Conservation (phyloP, 1,140 invertebrate species). For the Gonioctena quinquepunctata region DNA sequence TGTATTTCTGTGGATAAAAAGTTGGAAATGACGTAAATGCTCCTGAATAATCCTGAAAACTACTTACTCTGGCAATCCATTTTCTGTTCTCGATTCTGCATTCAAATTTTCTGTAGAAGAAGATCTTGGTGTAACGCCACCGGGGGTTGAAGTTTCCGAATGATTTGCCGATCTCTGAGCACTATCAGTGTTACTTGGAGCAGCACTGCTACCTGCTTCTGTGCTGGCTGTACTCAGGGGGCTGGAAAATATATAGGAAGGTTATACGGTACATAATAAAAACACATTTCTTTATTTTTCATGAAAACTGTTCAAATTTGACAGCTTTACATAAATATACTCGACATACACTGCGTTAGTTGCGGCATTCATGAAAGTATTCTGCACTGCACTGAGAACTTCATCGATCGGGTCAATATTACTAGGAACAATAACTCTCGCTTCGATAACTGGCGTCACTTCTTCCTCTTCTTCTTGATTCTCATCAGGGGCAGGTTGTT, state of each 20-base stretch:
- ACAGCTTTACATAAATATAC: too few relatives aligned
- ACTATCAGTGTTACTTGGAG: not conserved
- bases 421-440: constrained; percentile 50
- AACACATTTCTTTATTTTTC: too few relatives aligned
- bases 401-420: constrained; percentile 41
- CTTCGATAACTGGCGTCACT: constrained; percentile 54
- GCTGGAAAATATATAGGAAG: not conserved
- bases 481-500: constrained; percentile 33
- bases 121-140: constrained; percentile 35
- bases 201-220: not conserved
- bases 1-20: constrained; percentile 43
- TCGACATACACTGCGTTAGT: constrained; percentile 36
- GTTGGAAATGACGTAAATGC: not conserved
- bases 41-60: not conserved
- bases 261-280: not conserved
- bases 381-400: constrained; percentile 44
- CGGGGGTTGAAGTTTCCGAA: constrained; percentile 38
- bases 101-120: constrained; percentile 27
- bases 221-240: not conserved
- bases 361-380: constrained; percentile 36
- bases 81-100: constrained; percentile 15
- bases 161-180: constrained; percentile 23
- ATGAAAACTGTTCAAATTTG: too few relatives aligned
- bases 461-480: constrained; percentile 50
- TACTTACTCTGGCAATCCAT: constrained; percentile 15